Base-by-base conservation (phyloP, 2,113 vertebrate species). In the Tetrao urogallus region DNA sequence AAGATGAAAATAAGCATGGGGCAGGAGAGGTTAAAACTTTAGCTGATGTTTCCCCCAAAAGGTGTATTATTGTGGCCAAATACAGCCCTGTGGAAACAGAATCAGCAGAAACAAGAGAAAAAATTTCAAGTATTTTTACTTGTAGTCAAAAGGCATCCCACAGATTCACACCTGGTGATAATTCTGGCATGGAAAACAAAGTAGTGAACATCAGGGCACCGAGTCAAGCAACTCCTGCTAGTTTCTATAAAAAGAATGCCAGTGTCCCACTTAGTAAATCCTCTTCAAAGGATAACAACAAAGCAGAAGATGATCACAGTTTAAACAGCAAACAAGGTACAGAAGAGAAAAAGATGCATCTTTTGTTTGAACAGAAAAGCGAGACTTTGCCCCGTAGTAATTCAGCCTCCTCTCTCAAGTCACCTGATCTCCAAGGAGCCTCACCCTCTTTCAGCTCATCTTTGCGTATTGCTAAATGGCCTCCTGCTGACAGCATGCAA, bases 161-260 rank as follows among this genome's bases (percentile, higher is more conserved):
- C 66, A 94, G 88, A 67, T 48, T 92, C 80, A 92, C 72, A 27
- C 61, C 54, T 63, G 83, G 85, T 69, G 60, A 91, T 85, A 94
- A 38, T 72, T 87, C 87, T 71, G 69, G 79, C 9, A 0, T 30
- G 38, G 90, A 77, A 32, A 82, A 34, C 72, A 63, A 76, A 81
- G 61, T 56, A 74, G 67, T 69, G 32, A 86, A 70, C 19, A 72
- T 89, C 52, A 95, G 82, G 78, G 28, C 66, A 50, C 32, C 73
- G 40, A 64, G 94, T 89, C 95, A 92, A n/a, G 86, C 85, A 64
- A 30, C 45, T 75, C 40, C 94, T 30, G 15, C 57, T 18, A 82
- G 76, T 42, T 54, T 71, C 88, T 94, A 73, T 80, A 85, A 89
- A 91, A 95, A 93, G 88, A 93, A 83, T 38, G 40, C 79, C 66